These are phyloP conservation scores for Nipponacmea schrenckii DNA, from an alignment of 2,888 invertebrate genomes.

Conservation along the genomic window DNA sequence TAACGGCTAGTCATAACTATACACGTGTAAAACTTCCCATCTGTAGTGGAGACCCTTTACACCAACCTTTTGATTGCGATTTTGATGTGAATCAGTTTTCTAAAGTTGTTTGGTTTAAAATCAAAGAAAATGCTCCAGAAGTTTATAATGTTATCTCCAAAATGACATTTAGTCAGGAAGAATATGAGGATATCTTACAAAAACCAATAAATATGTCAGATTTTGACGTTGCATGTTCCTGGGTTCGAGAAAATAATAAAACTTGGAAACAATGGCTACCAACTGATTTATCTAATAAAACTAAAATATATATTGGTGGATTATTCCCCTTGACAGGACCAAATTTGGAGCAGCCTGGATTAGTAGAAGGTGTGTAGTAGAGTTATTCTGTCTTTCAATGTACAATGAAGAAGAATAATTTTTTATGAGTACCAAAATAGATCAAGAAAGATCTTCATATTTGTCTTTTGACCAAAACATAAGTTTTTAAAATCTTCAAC, in stretches of 20 bases:
- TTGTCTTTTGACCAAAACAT: no score
- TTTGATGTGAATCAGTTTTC: conserved; percentile 78
- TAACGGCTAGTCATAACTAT: conserved; percentile 70
- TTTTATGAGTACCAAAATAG: no score
- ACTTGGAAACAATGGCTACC: conserved; percentile 70
- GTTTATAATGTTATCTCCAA: conserved; percentile 62
- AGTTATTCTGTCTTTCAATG: neutral
- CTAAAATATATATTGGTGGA: conserved; percentile 74
- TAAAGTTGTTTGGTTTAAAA: conserved; percentile 75
- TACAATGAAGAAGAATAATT: no score
- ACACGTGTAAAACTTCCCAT: conserved; percentile 75
- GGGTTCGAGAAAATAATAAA: conserved; percentile 72
- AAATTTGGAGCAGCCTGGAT: conserved; percentile 74
- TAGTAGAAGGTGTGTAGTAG: conserved; percentile 69
- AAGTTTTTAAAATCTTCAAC: no score
- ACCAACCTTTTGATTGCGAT: conserved; percentile 71
- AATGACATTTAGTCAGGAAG: conserved; percentile 70
- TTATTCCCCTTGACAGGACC: conserved; percentile 78
- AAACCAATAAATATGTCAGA: conserved; percentile 34
- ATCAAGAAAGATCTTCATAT: no score
- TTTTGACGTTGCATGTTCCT: conserved; percentile 75
- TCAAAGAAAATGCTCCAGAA: conserved; percentile 71
- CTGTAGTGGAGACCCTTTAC: conserved; percentile 67
- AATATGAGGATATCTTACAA: conserved; percentile 72
- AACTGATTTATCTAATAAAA: conserved; percentile 63